Conservation (phyloP, 2,888 invertebrate species). For the Pterostichus niger region DNA sequence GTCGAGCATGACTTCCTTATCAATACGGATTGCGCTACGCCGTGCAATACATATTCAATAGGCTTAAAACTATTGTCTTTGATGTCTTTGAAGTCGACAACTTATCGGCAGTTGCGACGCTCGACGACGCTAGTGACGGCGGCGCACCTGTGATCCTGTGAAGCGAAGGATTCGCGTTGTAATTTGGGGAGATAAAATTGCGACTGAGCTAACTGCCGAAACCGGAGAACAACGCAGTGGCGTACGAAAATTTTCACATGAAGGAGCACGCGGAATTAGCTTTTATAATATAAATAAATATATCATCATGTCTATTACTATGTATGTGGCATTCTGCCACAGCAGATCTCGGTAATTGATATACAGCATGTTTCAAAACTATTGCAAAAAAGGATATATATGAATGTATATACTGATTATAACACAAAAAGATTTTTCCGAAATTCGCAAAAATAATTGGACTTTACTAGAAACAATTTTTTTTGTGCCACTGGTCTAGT, state of each 20-base stretch:
- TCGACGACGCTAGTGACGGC: background rate
- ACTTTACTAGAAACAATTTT: too few relatives aligned
- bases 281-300: background rate
- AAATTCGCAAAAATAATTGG: too few relatives aligned
- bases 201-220: conserved; percentile 14
- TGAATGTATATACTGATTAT: too few relatives aligned
- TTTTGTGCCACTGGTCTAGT: too few relatives aligned
- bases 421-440: too few relatives aligned
- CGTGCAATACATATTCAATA: conserved; percentile 63
- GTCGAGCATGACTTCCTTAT: conserved; percentile 44
- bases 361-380: too few relatives aligned
- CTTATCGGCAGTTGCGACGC: conserved; percentile 34
- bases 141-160: background rate
- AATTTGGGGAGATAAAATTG: conserved; percentile 25
- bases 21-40: conserved; percentile 46
- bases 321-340: too few relatives aligned
- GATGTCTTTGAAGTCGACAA: conserved; percentile 57
- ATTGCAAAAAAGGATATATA: too few relatives aligned
- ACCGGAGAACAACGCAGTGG: background rate
- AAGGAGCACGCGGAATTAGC: too few relatives aligned
- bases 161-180: conserved; percentile 7
- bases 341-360: too few relatives aligned
- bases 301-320: too few relatives aligned
- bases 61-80: conserved; percentile 65
- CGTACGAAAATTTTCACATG: background rate